Conservation (phyloP, 2,888 invertebrate species). For the Panzeria rudis region DNA sequence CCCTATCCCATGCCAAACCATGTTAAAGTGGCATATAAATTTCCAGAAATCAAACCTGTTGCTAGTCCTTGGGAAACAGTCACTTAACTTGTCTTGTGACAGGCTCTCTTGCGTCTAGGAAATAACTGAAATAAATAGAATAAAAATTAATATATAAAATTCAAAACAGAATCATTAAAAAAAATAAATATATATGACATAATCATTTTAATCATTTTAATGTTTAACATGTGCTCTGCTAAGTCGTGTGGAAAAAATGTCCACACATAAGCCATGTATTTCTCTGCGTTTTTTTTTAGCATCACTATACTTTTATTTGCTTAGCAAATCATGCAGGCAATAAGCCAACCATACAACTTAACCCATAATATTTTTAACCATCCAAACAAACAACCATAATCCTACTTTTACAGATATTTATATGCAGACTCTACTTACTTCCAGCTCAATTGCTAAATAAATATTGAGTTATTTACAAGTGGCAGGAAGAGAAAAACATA, state of each 20-base stretch:
- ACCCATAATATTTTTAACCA: constrained; percentile 31
- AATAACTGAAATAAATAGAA: too few species aligned
- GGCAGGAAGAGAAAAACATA: background rate
- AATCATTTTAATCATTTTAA: background rate
- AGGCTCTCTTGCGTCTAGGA: too few species aligned
- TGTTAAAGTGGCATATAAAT: too few species aligned
- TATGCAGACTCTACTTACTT: constrained; percentile 52
- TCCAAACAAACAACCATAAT: constrained; percentile 25
- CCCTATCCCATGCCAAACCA: too few species aligned
- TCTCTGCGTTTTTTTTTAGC: background rate
- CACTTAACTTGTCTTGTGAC: too few species aligned
- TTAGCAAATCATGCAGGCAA: constrained; percentile 27
- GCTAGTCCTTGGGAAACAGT: too few species aligned
- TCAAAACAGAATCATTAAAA: background rate
- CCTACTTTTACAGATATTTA: background rate
- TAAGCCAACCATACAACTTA: constrained; percentile 25
- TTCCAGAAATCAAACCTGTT: too few species aligned
- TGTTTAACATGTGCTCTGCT: constrained; percentile 1
- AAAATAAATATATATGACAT: background rate
- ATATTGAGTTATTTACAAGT: constrained; percentile 71
- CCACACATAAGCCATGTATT: constrained; percentile 5
- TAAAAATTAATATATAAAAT: background rate
- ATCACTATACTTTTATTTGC: constrained; percentile 32
- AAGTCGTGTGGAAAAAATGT: constrained; percentile 35
- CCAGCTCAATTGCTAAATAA: constrained; percentile 80